Conservation (phyloP, 2,797 vertebrate genomes). For the Champsocephalus esox region DNA sequence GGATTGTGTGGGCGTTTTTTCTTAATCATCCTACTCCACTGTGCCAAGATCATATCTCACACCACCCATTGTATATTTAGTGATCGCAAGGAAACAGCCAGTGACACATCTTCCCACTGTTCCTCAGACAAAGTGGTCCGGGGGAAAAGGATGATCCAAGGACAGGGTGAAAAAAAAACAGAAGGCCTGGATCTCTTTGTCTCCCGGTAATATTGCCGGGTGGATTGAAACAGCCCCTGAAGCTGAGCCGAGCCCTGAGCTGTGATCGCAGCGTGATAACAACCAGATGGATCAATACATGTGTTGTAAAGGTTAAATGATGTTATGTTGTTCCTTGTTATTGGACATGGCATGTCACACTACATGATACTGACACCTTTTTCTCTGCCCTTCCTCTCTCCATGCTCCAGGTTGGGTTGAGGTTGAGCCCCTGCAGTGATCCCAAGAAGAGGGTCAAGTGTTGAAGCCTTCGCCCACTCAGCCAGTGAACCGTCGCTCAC, state of each 20-base stretch:
- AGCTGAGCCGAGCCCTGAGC: slow-evolving; percentile 76
- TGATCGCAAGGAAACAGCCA: slow-evolving; percentile 65
- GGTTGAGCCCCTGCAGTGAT: slow-evolving; percentile 56
- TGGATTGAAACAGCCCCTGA: slow-evolving; percentile 79
- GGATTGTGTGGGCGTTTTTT: slow-evolving; percentile 63
- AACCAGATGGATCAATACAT: slow-evolving; percentile 85
- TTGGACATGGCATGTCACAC: slow-evolving; percentile 80
- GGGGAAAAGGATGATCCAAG: slow-evolving; percentile 74
- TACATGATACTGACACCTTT: slow-evolving; percentile 81
- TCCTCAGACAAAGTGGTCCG: slow-evolving; percentile 63
- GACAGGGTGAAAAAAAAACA: slow-evolving; percentile 70
- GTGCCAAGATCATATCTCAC: slow-evolving; percentile 77
- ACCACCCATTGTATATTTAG: slow-evolving; percentile 74
- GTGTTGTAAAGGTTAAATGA: slow-evolving; percentile 91
- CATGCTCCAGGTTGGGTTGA: slow-evolving; percentile 56
- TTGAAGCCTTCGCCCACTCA: slow-evolving; percentile 37
- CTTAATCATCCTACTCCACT: slow-evolving; percentile 71
- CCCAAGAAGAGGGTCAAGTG: slow-evolving; percentile 68
- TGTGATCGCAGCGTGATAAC: slow-evolving; percentile 84
- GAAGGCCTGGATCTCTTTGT: slow-evolving; percentile 75
- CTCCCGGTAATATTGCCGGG: slow-evolving; percentile 72
- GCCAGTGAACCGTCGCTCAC: slow-evolving; percentile 41
- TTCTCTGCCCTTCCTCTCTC: slow-evolving; percentile 51
- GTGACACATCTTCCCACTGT: slow-evolving; percentile 68
- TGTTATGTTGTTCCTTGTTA: slow-evolving; percentile 85